These are phyloP conservation scores for Heliangelus exortis DNA, from an alignment of 2,797 vertebrate species.

Conservation along the genomic window DNA sequence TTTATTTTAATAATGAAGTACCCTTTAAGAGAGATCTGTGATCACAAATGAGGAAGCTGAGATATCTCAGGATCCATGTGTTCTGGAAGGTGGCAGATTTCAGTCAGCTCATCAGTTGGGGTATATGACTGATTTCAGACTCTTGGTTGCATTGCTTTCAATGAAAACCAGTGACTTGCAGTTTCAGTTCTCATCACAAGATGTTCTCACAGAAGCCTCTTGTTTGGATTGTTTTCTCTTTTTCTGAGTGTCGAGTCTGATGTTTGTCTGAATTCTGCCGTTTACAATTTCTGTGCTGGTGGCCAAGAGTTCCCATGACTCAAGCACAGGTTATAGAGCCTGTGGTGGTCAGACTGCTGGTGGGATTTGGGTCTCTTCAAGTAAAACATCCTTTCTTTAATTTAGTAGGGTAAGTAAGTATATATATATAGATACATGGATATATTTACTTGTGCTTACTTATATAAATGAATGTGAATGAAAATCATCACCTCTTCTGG, in stretches of 20 bases:
- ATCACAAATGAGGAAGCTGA: slow-evolving; percentile 22
- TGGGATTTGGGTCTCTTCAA: not conserved
- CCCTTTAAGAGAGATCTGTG: not conserved
- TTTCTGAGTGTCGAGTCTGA: not conserved
- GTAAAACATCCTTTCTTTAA: not conserved
- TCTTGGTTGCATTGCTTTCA: slow-evolving; percentile 67
- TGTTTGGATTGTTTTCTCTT: slow-evolving; percentile 57
- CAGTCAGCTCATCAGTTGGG: slow-evolving; percentile 50
- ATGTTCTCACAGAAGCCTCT: slow-evolving; percentile 53
- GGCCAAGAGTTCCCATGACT: not conserved
- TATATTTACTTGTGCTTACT: not conserved
- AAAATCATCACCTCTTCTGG: not conserved
- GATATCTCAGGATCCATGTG: slow-evolving; percentile 29
- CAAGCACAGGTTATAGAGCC: accelerated
- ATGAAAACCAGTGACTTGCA: slow-evolving; percentile 69
- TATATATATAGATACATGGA: not conserved
- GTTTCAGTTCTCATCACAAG: slow-evolving; percentile 70
- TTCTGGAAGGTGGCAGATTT: slow-evolving; percentile 43
- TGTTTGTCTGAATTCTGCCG: not conserved
- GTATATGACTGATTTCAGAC: slow-evolving; percentile 70
- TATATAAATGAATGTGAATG: not conserved
- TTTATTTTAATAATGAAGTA: not conserved
- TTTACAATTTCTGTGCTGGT: not conserved
- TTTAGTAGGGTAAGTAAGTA: not conserved
- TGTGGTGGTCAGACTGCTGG: not conserved